These are phyloP conservation scores for Eonycteris spelaea DNA, from an alignment of 2,113 vertebrate species.

Conservation along the genomic window DNA sequence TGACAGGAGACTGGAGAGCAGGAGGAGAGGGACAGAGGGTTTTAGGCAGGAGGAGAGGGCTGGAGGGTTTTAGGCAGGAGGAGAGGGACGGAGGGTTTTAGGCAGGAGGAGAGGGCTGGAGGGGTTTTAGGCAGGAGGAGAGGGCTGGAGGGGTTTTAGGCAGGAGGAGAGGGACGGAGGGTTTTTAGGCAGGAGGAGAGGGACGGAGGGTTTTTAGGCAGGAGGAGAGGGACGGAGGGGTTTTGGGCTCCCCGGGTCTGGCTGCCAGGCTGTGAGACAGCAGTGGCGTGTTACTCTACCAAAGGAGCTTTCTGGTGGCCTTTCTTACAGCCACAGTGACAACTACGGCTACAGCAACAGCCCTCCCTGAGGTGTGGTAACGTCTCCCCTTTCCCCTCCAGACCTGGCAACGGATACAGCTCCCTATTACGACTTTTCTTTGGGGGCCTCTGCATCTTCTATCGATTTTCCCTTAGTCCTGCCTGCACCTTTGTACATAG, in stretches of 20 bases:
- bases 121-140: too few relatives aligned
- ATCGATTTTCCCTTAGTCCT: neutral
- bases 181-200: too few relatives aligned
- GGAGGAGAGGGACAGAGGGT: too few relatives aligned
- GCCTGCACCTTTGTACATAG: neutral
- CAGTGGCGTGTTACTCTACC: neutral
- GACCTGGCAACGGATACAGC: neutral
- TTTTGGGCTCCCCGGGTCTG: neutral
- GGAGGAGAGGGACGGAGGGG: too few relatives aligned
- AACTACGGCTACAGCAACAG: neutral
- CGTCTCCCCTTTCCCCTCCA: neutral
- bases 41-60: too few relatives aligned
- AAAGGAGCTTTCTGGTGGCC: neutral
- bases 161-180: too few relatives aligned
- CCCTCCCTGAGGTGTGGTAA: neutral
- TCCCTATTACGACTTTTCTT: neutral
- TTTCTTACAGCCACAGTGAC: neutral
- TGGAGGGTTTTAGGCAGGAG: too few relatives aligned
- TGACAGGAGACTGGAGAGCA: neutral
- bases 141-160: too few relatives aligned
- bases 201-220: too few relatives aligned
- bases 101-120: too few relatives aligned
- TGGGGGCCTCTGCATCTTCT: neutral
- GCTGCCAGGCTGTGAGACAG: neutral
- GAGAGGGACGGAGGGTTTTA: too few relatives aligned